Base-by-base conservation (phyloP, 2,113 vertebrate species). In the Nibea albiflora region DNA sequence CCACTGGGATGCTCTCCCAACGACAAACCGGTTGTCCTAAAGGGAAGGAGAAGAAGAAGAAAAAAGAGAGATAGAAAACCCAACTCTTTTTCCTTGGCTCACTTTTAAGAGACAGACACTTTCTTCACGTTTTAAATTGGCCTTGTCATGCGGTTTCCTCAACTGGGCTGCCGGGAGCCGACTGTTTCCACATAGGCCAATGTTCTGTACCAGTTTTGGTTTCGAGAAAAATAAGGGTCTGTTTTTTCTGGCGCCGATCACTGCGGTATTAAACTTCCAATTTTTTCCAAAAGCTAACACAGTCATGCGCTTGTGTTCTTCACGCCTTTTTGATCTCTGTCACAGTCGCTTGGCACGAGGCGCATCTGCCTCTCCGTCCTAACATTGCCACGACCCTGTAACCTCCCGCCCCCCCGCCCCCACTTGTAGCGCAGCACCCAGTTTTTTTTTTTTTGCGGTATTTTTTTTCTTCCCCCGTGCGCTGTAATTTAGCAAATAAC, bases 91-190 rank as follows among this genome's bases (percentile, higher is more conserved):
- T 83, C 54, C 68, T 89, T 88, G 83, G 72, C 87, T 80, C 49
- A 71, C 76, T 89, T 94, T 88, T 82, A 86, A 89, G 88, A 92
- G 84, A 94, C 90, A 84, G 92, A 90, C 92, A 86, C 88, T 90
- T 91, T 90, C 85, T 86, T 92, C 90, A 84, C 86, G 85, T 92
- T 92, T 92, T 89, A 91, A 93, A 94, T 93, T 88, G 92, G 83
- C 78, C 92, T 88, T 93, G 93, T 91, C 92, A 76, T 93, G 93
- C 64, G 91, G 93, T 94, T 95, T 91, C 90, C 92, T 92, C 85
- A 70, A 84, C 92, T 82, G 84, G 90, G 88, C 89, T 82, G 85
- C 85, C 77, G 84, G 85, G 89, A 91, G 88, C 90, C 57, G 88
- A 79, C 87, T 89, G 79, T 90, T 91, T 92, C 91, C 88, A 81